A percentile compares a stretch with the other conserved stretches of the same genome.
Conservation (phyloP, 1,140 invertebrate genomes). For the Plodia interpunctella region DNA sequence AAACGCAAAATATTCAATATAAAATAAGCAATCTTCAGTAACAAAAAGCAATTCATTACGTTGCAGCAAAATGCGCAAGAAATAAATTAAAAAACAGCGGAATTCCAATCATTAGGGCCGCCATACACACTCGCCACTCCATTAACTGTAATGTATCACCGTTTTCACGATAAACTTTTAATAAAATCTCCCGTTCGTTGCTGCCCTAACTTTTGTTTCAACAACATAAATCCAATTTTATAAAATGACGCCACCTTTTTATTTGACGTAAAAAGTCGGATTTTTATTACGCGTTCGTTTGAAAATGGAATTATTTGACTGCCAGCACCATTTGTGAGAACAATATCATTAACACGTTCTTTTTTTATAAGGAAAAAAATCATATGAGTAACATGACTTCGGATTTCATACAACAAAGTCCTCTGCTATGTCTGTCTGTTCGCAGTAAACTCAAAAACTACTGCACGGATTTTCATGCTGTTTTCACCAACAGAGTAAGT, state of each 20-base stretch:
- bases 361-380: no score
- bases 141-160: slow-evolving; percentile 21
- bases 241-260: slow-evolving; percentile 13
- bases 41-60: slow-evolving; percentile 2
- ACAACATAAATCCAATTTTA: slow-evolving; percentile 17
- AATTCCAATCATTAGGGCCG: slow-evolving; percentile 14
- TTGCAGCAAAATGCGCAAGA: background rate
- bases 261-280: slow-evolving; percentile 7
- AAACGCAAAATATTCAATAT: no score
- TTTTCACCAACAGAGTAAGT: no score
- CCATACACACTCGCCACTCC: slow-evolving; percentile 17
- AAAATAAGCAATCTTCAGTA: background rate
- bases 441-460: no score
- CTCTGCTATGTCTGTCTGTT: no score
- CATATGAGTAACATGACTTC: no score
- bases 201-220: slow-evolving; percentile 11
- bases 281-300: slow-evolving; percentile 8
- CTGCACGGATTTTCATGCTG: no score
- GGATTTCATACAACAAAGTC: no score
- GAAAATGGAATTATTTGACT: background rate
- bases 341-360: background rate
- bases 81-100: slow-evolving; percentile 9
- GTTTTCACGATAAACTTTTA: slow-evolving; percentile 19
- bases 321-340: background rate
- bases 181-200: slow-evolving; percentile 9